phyloP scores from a whole-genome alignment of 1,140 invertebrate species.

The Bombus cullumanus region DNA sequence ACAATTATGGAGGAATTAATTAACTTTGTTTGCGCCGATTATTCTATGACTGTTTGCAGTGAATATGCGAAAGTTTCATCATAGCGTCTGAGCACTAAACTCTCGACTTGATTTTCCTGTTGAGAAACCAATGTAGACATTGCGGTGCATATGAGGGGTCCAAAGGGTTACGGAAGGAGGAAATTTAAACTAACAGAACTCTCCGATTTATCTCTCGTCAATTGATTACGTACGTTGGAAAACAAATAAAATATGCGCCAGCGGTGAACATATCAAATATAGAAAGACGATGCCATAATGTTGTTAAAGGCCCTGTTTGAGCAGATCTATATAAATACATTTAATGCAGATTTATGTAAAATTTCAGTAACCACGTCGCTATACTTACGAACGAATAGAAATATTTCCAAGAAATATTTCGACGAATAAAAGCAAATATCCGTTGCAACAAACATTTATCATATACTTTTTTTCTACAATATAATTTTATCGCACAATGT shows the following conservation, averaged over 20 bases:
- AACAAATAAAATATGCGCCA: not conserved
- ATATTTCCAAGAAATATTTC: no score
- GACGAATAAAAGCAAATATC: not conserved
- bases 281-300: not conserved
- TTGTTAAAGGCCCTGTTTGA: no score
- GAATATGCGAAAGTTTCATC: not conserved
- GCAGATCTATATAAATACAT: no score
- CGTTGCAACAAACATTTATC: not conserved
- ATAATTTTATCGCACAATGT: not conserved
- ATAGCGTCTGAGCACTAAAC: not conserved
- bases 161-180: slow-evolving; percentile 1
- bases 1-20: not conserved
- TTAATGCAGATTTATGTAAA: not conserved
- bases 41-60: not conserved
- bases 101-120: not conserved
- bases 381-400: not conserved
- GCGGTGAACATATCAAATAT: not conserved
- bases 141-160: not conserved
- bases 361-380: not conserved
- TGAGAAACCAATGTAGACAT: slow-evolving; percentile 11
- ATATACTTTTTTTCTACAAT: no score
- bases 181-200: not conserved
- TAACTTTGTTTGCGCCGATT: not conserved
- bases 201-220: slow-evolving; percentile 4
- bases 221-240: not conserved